Evolutionary conservation across 2,113 vertebrate species (phyloP).

Genomic region (Manacus vitellinus): DNA sequence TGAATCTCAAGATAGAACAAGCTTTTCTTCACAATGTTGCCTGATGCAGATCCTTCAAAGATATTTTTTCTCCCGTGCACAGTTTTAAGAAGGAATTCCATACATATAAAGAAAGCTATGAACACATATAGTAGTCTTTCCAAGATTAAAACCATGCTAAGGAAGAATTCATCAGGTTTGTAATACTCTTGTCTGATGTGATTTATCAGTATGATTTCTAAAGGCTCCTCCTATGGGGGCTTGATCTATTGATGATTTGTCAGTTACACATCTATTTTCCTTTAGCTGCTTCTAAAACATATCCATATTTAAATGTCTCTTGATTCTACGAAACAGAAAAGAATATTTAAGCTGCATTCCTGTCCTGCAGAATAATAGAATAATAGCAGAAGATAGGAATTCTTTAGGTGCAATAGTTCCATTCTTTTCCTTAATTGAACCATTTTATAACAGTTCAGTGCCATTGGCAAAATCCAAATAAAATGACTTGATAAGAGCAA

Average conservation of each 20-base stretch:
- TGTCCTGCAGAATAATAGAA: not conserved
- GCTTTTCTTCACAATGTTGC: not conserved
- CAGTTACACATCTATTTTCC: not conserved
- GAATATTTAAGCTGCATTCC: not conserved
- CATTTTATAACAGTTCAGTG: not conserved
- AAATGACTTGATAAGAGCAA: not conserved
- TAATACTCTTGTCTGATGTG: not conserved
- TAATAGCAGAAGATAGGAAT: not conserved
- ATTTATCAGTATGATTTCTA: not conserved
- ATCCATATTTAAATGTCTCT: not conserved
- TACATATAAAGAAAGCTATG: not conserved
- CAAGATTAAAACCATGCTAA: not conserved
- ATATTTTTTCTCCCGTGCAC: not conserved
- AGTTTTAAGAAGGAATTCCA: not conserved
- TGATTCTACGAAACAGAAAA: not conserved
- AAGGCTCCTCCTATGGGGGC: not conserved
- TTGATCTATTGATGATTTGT: not conserved
- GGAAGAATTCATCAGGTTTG: not conserved
- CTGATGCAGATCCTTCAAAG: not conserved
- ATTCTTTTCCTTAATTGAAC: not conserved
- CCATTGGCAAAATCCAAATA: not conserved
- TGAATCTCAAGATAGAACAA: not conserved
- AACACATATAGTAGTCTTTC: not conserved
- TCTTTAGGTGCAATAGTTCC: not conserved
- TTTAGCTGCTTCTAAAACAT: not conserved